These are phyloP conservation scores for Mobula hypostoma DNA, from an alignment of 2,113 vertebrate species.

Conservation along the genomic window DNA sequence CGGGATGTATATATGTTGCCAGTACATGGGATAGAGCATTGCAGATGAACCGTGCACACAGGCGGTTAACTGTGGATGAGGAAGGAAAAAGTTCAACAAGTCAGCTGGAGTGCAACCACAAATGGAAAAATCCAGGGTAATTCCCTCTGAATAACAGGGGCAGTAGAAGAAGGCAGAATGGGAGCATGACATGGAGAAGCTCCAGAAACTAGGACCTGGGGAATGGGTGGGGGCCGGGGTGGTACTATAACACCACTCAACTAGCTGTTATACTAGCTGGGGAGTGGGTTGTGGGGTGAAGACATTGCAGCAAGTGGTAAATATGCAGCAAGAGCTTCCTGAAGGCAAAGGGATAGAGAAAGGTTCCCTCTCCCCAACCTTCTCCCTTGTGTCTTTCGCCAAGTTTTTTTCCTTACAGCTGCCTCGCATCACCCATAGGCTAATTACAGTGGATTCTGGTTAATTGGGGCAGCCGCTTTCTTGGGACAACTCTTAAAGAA, in stretches of 20 bases:
- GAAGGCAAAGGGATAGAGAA: neutral
- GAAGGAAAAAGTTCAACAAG: neutral
- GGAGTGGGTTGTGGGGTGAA: too few relatives aligned
- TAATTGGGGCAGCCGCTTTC: too few relatives aligned
- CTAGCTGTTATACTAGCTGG: too few relatives aligned
- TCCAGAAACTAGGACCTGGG: neutral
- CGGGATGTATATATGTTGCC: conserved; percentile 88
- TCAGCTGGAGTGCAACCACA: neutral
- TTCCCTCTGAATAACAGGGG: neutral
- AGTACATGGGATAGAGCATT: conserved; percentile 78
- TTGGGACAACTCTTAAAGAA: too few relatives aligned
- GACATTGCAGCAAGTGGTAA: neutral
- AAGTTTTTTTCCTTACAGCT: neutral
- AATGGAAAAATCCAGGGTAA: neutral
- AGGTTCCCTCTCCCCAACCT: neutral
- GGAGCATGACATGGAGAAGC: neutral
- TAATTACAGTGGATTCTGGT: neutral
- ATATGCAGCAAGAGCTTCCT: neutral
- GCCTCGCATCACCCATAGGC: neutral
- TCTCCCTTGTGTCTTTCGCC: neutral
- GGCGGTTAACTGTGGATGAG: conserved; percentile 65
- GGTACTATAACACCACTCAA: too few relatives aligned
- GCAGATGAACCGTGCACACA: conserved; percentile 73
- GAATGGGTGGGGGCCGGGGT: neutral
- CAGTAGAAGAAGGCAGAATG: neutral